Conservation (phyloP, 2,888 invertebrate genomes). For the Crematogaster levior region DNA sequence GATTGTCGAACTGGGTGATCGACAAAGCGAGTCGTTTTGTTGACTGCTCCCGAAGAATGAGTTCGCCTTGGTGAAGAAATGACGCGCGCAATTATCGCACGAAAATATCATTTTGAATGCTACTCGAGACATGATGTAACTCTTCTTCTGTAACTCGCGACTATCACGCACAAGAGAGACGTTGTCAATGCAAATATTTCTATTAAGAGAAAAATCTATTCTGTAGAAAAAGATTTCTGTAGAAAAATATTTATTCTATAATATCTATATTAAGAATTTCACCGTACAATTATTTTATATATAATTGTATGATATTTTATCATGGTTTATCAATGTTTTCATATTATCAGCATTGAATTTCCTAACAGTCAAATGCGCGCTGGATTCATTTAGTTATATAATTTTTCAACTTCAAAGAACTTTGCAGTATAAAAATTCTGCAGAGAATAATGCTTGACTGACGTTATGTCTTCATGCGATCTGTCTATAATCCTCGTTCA, state of each 20-base stretch:
- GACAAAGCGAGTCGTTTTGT: slow-evolving; percentile 51
- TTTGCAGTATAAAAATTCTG: background rate
- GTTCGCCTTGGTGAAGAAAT: slow-evolving; percentile 32
- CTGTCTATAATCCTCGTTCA: slow-evolving; percentile 3
- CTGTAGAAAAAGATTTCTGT: no score
- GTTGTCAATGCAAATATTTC: background rate
- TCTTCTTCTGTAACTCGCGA: no score
- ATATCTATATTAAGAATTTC: background rate
- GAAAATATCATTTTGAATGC: slow-evolving; percentile 11
- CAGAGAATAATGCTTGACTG: background rate
- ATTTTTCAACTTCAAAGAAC: background rate
- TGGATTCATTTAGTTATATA: background rate
- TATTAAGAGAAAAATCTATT: no score
- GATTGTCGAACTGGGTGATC: slow-evolving; percentile 16
- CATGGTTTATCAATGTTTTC: background rate
- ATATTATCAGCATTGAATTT: background rate
- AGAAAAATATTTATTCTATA: no score
- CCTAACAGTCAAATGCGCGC: no score
- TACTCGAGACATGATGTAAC: background rate
- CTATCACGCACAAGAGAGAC: background rate
- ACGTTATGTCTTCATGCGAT: slow-evolving; percentile 3
- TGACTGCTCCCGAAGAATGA: slow-evolving; percentile 50
- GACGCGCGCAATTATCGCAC: slow-evolving; percentile 40
- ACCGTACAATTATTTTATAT: background rate
- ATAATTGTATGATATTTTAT: background rate